phyloP scores from a whole-genome alignment of 2,888 invertebrate species.

The Allophyes oxyacanthae region DNA sequence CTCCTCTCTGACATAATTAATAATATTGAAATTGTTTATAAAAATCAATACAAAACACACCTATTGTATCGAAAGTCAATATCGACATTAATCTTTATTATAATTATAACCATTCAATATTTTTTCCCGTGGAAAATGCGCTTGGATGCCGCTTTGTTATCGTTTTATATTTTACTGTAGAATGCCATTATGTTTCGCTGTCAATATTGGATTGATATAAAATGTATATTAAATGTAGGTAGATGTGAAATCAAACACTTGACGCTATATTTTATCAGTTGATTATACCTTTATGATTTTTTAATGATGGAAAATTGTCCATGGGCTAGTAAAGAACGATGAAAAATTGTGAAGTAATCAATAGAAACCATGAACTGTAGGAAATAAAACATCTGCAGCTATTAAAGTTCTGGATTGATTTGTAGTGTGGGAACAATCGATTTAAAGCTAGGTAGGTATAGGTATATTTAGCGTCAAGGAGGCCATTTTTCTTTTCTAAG shows the following conservation, averaged over 20 bases:
- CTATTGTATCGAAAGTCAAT: slow-evolving; percentile 14
- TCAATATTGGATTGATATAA: too few species aligned
- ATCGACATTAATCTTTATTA: background rate
- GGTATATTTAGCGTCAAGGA: slow-evolving; percentile 15
- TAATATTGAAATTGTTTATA: slow-evolving; percentile 21
- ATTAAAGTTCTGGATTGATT: slow-evolving; percentile 27
- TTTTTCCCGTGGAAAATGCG: slow-evolving; percentile 1
- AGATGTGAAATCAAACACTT: too few species aligned
- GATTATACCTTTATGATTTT: too few species aligned
- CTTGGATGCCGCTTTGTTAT: background rate
- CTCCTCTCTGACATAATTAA: background rate
- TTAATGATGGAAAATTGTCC: too few species aligned
- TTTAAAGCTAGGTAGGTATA: too few species aligned
- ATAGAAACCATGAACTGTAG: slow-evolving; percentile 26
- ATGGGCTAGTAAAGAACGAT: too few species aligned
- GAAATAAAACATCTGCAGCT: slow-evolving; percentile 40
- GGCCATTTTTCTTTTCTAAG: slow-evolving; percentile 13
- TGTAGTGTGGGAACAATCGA: slow-evolving; percentile 17
- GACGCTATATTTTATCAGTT: too few species aligned
- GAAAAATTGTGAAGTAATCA: too few species aligned
- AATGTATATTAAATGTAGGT: too few species aligned
- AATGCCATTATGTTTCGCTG: background rate
- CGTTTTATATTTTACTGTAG: slow-evolving; percentile 9
- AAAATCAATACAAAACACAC: slow-evolving; percentile 19
- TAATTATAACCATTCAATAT: slow-evolving; percentile 4